These are phyloP conservation scores for Mellilla xanthometata DNA, from an alignment of 2,888 invertebrate genomes.

Conservation along the genomic window DNA sequence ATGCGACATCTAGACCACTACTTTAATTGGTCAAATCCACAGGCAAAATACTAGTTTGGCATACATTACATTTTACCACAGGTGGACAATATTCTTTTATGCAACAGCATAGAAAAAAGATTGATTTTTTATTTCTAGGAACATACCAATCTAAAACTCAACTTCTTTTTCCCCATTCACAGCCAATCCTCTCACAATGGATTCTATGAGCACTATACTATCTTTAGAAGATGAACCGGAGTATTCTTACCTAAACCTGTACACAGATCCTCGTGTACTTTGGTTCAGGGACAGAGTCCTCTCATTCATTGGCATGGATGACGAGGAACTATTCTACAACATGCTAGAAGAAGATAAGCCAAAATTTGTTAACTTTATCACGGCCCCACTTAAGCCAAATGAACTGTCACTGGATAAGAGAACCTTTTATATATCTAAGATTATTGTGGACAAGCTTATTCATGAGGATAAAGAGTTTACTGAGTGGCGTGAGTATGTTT, in stretches of 20 bases:
- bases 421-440: constrained; percentile 86
- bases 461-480: constrained; percentile 88
- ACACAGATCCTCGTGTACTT: constrained; percentile 81
- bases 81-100: no score
- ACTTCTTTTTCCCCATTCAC: no score
- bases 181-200: neutral
- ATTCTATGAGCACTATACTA: neutral
- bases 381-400: constrained; percentile 48
- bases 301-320: constrained; percentile 79
- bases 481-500: constrained; percentile 85
- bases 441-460: constrained; percentile 86
- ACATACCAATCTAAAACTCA: no score
- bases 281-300: constrained; percentile 88
- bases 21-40: no score
- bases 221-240: constrained; percentile 22
- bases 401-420: constrained; percentile 76
- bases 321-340: constrained; percentile 81
- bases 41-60: no score
- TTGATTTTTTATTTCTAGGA: no score
- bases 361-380: constrained; percentile 48
- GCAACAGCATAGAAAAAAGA: no score
- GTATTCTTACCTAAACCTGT: constrained; percentile 38
- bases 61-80: no score
- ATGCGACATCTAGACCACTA: no score
- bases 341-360: constrained; percentile 82